Conservation (phyloP, 2,113 vertebrate species). For the Zingel zingel region DNA sequence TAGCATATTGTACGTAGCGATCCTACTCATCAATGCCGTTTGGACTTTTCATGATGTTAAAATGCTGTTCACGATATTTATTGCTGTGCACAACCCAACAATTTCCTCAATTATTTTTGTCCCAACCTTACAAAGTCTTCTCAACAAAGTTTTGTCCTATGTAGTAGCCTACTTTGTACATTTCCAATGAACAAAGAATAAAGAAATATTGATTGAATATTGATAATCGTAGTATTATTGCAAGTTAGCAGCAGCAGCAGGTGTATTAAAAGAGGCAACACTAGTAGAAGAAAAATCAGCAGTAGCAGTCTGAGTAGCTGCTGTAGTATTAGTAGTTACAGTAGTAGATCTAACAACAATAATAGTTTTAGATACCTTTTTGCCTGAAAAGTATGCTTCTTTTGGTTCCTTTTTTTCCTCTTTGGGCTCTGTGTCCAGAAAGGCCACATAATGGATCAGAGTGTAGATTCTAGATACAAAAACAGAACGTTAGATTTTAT, state of each 20-base stretch:
- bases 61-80: not conserved
- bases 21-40: not conserved
- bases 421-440: constrained; percentile 60
- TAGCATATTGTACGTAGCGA: not conserved
- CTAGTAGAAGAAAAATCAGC: no score
- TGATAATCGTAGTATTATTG: not conserved
- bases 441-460: constrained; percentile 74
- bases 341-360: not conserved
- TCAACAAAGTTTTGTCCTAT: no score
- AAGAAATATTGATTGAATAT: not conserved
- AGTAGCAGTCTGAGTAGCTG: no score
- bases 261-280: no score
- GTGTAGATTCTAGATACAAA: constrained; percentile 64
- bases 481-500: not conserved
- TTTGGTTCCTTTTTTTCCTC: not conserved
- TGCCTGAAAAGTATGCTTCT: not conserved
- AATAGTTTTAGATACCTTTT: constrained; percentile 42
- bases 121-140: not conserved
- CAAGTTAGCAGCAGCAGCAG: not conserved
- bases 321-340: no score
- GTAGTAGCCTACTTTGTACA: not conserved
- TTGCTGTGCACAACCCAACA: not conserved
- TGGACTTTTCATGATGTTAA: not conserved
- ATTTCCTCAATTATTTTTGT: no score
- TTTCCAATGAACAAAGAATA: not conserved